Conservation (phyloP, 2,888 invertebrate genomes). For the Trimorus sp. region DNA sequence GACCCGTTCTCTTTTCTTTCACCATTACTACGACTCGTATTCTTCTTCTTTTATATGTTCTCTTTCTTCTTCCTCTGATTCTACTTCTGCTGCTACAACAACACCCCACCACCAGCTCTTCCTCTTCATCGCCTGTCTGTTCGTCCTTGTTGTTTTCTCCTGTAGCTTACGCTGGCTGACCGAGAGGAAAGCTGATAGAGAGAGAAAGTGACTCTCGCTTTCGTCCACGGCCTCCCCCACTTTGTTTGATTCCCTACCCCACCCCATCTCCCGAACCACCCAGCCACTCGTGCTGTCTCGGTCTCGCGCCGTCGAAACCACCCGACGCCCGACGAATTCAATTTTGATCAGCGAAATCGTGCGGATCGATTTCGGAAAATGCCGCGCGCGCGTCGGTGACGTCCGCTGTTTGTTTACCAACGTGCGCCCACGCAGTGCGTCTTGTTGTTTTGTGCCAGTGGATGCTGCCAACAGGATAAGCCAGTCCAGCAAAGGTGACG, state of each 20-base stretch:
- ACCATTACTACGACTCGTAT: conserved; percentile 10
- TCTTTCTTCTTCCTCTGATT: conserved; percentile 27
- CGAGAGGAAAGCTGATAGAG: conserved; percentile 68
- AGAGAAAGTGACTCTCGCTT: conserved; percentile 76
- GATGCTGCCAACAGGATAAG: not conserved
- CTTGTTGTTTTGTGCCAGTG: conserved; percentile 34
- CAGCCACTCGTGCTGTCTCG: conserved; percentile 57
- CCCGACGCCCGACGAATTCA: conserved; percentile 58
- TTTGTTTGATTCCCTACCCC: conserved; percentile 60
- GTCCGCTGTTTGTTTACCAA: conserved; percentile 43
- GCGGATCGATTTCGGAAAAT: conserved; percentile 54
- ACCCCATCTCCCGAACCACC: conserved; percentile 49
- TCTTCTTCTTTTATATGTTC: conserved; percentile 6
- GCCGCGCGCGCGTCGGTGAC: conserved; percentile 39
- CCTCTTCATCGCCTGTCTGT: conserved; percentile 25
- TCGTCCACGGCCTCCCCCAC: conserved; percentile 72
- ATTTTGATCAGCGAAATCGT: conserved; percentile 60
- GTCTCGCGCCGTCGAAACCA: conserved; percentile 49
- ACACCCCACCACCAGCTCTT: not conserved
- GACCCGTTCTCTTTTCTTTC: conserved; percentile 45
- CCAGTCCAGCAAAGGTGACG: conserved; percentile 23
- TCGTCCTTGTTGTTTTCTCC: conserved; percentile 40
- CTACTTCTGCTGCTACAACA: conserved; percentile 31
- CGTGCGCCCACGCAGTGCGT: conserved; percentile 19
- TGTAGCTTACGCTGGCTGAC: conserved; percentile 33